Evolutionary conservation across 2,113 vertebrate genomes (phyloP).

Genomic region (Andinoacara biseriatus): DNA sequence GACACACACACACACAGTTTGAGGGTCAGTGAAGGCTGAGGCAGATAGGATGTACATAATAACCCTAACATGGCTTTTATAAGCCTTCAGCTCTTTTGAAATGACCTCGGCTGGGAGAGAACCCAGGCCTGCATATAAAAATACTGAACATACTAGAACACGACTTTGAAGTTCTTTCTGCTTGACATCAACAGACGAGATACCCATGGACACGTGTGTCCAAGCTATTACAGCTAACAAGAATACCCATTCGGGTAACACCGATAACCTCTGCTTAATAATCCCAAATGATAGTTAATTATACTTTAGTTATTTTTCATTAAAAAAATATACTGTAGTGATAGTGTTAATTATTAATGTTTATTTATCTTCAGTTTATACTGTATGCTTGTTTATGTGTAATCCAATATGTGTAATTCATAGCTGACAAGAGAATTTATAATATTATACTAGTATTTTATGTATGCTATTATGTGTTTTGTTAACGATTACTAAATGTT

Average conservation of each 20-base stretch:
- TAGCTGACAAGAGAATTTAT: neutral
- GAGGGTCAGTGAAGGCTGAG: constrained; percentile 65
- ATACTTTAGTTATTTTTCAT: neutral
- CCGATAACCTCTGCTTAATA: neutral
- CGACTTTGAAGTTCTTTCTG: constrained; percentile 71
- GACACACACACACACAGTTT: constrained; percentile 20
- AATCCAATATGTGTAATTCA: neutral
- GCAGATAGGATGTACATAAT: constrained; percentile 71
- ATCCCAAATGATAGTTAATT: neutral
- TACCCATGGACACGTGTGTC: neutral
- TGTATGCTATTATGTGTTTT: rapidly evolving
- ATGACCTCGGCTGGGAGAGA: constrained; percentile 59
- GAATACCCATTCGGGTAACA: neutral
- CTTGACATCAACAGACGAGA: constrained; percentile 58
- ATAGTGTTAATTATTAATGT: neutral
- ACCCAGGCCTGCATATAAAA: constrained; percentile 75
- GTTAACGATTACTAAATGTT: neutral
- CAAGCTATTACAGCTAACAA: neutral
- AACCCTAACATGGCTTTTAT: constrained; percentile 76
- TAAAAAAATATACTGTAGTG: neutral
- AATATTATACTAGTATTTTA: neutral
- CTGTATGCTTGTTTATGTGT: neutral
- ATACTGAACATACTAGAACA: constrained; percentile 56
- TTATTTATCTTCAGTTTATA: neutral
- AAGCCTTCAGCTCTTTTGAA: constrained; percentile 69